Conservation (phyloP, 2,888 invertebrate species). For the Invenusta paracnida region DNA sequence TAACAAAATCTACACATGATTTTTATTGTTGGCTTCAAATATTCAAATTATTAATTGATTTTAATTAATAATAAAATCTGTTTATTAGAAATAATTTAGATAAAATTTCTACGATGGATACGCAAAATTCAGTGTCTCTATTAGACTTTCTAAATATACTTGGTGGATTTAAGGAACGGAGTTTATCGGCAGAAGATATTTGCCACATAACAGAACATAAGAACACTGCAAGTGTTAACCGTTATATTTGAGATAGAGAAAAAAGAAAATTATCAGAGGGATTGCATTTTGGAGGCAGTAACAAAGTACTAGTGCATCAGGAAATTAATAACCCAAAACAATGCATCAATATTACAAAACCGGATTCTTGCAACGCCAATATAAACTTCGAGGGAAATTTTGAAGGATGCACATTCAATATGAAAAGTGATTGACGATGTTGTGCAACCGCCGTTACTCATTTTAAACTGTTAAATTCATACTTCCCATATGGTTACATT, state of each 20-base stretch:
- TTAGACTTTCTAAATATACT: not conserved
- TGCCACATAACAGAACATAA: conserved; percentile 18
- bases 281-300: conserved; percentile 21
- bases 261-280: conserved; percentile 34
- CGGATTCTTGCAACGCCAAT: not conserved
- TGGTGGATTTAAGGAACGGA: not conserved
- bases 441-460: not conserved
- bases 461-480: not conserved
- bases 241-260: conserved; percentile 19
- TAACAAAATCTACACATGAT: not conserved
- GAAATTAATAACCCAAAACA: conserved; percentile 5
- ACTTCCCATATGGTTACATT: too few relatives aligned
- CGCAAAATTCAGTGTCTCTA: not conserved
- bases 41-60: not conserved
- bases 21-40: not conserved
- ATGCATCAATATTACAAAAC: conserved; percentile 18
- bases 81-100: not conserved
- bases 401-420: too few relatives aligned
- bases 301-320: conserved; percentile 14
- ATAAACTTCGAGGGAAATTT: too few relatives aligned
- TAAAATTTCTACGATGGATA: not conserved
- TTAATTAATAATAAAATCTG: not conserved
- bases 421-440: too few relatives aligned
- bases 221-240: conserved; percentile 28
- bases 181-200: not conserved